Conservation (phyloP, 2,797 vertebrate genomes). For the Synanceia verrucosa region DNA sequence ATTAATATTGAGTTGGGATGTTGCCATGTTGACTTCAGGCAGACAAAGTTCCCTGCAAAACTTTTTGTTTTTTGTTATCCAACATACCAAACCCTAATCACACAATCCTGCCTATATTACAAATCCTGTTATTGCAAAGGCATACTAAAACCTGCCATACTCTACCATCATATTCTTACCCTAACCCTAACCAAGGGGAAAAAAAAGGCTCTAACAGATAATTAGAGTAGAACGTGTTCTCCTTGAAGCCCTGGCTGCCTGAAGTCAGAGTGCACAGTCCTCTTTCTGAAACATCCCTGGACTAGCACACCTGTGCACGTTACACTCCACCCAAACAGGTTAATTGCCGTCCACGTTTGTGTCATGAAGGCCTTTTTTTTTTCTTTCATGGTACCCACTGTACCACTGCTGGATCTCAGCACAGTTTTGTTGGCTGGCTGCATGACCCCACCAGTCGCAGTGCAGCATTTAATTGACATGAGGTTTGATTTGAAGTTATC, state of each 20-base stretch:
- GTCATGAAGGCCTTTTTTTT: not conserved
- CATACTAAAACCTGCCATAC: too few species aligned
- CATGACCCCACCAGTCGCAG: constrained; percentile 61
- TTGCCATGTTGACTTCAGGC: not conserved
- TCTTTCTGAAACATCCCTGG: not conserved
- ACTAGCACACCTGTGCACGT: too few species aligned
- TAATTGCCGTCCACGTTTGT: too few species aligned
- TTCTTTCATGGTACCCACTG: not conserved
- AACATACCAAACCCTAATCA: not conserved
- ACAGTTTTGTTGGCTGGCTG: constrained; percentile 1
- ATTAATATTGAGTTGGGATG: too few species aligned
- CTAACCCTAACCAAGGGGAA: too few species aligned
- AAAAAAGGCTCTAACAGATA: not conserved
- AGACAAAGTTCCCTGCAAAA: not conserved
- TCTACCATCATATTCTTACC: too few species aligned
- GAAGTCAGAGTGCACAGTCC: not conserved
- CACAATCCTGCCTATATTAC: too few species aligned
- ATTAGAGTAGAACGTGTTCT: too few species aligned
- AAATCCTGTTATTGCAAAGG: too few species aligned
- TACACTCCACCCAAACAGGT: too few species aligned
- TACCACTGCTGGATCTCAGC: not conserved
- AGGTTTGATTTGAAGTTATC: not conserved
- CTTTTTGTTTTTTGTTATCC: not conserved
- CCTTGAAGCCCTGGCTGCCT: not conserved
- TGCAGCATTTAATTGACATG: not conserved